Evolutionary conservation across 2,797 vertebrate genomes (phyloP).

Genomic region (Oreochromis grahami): DNA sequence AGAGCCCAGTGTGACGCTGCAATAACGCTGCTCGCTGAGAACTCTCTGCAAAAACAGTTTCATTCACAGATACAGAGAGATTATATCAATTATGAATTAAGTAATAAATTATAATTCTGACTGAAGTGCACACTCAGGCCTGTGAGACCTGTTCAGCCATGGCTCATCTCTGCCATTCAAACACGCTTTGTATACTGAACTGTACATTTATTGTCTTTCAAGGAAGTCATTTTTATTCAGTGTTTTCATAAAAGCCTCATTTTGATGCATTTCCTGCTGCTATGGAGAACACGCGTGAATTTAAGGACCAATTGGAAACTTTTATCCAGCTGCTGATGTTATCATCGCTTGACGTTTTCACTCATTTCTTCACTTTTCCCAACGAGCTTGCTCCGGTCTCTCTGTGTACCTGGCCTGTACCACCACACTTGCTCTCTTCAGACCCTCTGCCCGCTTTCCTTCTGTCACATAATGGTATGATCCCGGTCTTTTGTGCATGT

Average conservation of each 20-base stretch:
- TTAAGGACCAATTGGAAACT: background rate
- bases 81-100: background rate
- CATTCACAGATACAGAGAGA: background rate
- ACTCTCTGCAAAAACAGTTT: background rate
- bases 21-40: background rate
- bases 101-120: background rate
- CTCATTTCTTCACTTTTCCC: background rate
- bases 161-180: background rate
- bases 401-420: background rate
- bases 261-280: background rate
- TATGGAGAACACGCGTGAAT: background rate
- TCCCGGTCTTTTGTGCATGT: too few species aligned
- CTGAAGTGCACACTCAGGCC: background rate
- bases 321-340: background rate
- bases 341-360: background rate
- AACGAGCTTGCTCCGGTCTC: background rate
- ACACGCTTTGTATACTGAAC: rapidly evolving
- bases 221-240: rapidly evolving
- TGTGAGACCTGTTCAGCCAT: background rate
- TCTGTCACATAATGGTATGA: too few species aligned
- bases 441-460: too few species aligned
- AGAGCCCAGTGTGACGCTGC: background rate
- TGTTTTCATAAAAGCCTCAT: background rate
- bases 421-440: background rate
- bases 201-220: too few species aligned